Evolutionary conservation across 1,140 invertebrate genomes (phyloP).

Genomic region (Drosophila sechellia): DNA sequence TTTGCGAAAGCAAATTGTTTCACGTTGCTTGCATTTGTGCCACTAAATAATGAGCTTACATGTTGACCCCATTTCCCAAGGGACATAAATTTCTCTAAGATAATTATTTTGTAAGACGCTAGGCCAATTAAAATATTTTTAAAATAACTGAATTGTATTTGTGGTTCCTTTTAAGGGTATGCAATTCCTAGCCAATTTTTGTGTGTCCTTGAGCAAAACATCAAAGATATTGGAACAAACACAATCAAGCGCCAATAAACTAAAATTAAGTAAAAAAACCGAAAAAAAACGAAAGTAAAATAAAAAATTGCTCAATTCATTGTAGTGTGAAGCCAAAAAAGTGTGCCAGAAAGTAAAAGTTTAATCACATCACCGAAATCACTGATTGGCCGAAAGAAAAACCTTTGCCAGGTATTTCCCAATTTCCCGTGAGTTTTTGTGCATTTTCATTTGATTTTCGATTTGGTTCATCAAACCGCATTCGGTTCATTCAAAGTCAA

Average conservation of each 20-base stretch:
- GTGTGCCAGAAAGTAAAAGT: constrained; percentile 80
- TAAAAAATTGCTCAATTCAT: constrained; percentile 21
- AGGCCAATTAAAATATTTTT: background rate
- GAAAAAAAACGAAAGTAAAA: constrained; percentile 34
- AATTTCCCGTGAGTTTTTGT: constrained; percentile 37
- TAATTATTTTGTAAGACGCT: background rate
- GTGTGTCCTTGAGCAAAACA: constrained; percentile 29
- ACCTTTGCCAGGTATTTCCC: constrained; percentile 75
- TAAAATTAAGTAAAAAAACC: constrained; percentile 21
- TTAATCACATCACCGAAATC: constrained; percentile 41
- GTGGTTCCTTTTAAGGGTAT: constrained; percentile 1
- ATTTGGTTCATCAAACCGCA: constrained; percentile 30
- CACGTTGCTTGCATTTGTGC: constrained; percentile 43
- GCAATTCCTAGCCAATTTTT: constrained; percentile 9
- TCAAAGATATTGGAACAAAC: constrained; percentile 40
- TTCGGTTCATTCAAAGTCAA: constrained; percentile 53
- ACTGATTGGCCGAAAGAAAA: constrained; percentile 55
- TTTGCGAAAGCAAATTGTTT: constrained; percentile 38
- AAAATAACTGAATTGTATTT: background rate
- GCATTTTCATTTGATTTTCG: constrained; percentile 7
- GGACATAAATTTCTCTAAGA: constrained; percentile 2
- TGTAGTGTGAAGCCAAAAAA: constrained; percentile 32
- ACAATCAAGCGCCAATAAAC: constrained; percentile 4
- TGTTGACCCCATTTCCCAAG: constrained; percentile 64
- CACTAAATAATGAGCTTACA: constrained; percentile 58